These are phyloP conservation scores for Solea senegalensis DNA, from an alignment of 2,113 vertebrate species.

Conservation along the genomic window DNA sequence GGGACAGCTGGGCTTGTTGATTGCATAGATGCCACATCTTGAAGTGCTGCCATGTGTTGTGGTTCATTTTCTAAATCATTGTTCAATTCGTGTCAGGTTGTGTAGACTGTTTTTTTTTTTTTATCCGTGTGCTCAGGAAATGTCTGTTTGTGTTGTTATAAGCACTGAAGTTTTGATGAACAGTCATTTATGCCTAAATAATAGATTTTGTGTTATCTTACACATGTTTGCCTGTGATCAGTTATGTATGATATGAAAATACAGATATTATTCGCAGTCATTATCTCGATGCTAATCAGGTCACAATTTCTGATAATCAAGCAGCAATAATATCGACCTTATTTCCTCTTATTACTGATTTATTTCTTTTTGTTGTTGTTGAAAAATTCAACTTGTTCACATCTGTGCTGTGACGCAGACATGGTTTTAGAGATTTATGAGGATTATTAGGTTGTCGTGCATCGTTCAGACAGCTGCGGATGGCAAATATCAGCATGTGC, in stretches of 20 bases:
- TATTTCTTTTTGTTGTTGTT: not conserved
- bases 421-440: not conserved
- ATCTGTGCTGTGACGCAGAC: not conserved
- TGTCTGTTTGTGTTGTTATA: too few species aligned
- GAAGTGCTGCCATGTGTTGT: constrained; percentile 47
- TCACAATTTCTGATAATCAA: too few species aligned
- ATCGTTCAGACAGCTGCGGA: not conserved
- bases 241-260: too few species aligned
- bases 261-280: too few species aligned
- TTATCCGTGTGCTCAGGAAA: too few species aligned
- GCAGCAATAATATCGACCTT: too few species aligned
- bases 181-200: too few species aligned
- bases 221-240: too few species aligned
- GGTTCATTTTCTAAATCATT: constrained; percentile 34
- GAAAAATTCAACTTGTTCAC: not conserved
- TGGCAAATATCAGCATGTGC: constrained; percentile 8
- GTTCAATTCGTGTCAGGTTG: constrained; percentile 12
- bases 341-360: too few species aligned
- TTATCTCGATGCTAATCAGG: too few species aligned
- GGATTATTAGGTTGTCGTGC: not conserved
- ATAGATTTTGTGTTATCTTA: too few species aligned
- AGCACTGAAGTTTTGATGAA: too few species aligned
- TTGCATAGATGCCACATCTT: constrained; percentile 26
- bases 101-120: constrained; percentile 5
- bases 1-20: constrained; percentile 28